Evolutionary conservation across 2,113 vertebrate species (phyloP).

Genomic region (Cryptotis parvus): DNA sequence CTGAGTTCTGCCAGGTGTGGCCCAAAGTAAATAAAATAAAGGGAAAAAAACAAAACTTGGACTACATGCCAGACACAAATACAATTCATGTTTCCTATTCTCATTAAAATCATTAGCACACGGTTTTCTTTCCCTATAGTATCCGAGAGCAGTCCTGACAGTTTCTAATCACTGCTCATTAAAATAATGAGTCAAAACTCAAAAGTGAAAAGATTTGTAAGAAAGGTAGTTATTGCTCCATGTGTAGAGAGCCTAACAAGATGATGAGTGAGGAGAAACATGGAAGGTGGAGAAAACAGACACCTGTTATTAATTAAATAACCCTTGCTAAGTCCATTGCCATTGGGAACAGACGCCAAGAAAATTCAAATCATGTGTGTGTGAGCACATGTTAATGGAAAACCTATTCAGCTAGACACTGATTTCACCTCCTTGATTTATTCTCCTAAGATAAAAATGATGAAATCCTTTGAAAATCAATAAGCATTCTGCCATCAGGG

Average conservation of each 20-base stretch:
- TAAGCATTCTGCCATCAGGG: not conserved
- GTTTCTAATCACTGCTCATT: not conserved
- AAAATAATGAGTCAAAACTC: not conserved
- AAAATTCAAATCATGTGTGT: constrained; percentile 18
- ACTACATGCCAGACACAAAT: not conserved
- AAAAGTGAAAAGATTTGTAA: constrained; percentile 1
- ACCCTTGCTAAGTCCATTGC: constrained; percentile 12
- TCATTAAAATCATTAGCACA: not conserved
- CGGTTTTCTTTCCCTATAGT: not conserved
- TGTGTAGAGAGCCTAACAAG: not conserved
- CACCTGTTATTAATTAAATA: not conserved
- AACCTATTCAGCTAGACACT: not conserved
- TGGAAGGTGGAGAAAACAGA: constrained; percentile 11
- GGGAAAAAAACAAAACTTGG: constrained; percentile 29
- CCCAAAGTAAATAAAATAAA: not conserved
- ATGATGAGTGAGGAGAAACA: not conserved
- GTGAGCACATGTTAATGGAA: constrained; percentile 26
- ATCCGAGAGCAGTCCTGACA: not conserved
- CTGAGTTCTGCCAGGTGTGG: too few relatives aligned
- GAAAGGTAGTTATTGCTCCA: not conserved
- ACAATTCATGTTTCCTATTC: not conserved
- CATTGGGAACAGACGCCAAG: not conserved
- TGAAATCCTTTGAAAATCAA: constrained; percentile 37
- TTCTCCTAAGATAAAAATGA: constrained; percentile 39
- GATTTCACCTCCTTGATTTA: not conserved